A percentile compares a stretch with the other conserved stretches of the same genome.
Evolutionary conservation across 2,113 vertebrate genomes (phyloP).

Genomic region (Chaenogobius annularis): DNA sequence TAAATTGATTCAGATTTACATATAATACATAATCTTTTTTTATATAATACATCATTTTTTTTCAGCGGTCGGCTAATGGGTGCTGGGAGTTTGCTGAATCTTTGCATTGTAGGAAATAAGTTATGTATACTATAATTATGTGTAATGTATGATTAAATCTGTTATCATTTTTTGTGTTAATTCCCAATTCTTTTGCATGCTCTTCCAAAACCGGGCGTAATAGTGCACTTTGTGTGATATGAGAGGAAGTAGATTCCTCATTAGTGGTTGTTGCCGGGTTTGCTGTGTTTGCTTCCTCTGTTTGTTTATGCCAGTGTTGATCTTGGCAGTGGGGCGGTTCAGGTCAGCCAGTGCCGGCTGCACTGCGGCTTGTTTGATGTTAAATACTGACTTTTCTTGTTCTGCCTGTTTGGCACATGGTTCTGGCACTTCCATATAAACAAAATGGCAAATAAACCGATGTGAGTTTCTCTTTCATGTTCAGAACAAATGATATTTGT

Average conservation of each 20-base stretch:
- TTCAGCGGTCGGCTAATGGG: too few relatives aligned
- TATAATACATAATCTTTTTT: too few relatives aligned
- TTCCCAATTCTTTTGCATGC: not conserved
- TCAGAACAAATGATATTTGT: conserved; percentile 6
- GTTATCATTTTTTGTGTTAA: not conserved
- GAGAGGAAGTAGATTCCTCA: not conserved
- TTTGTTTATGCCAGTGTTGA: conserved; percentile 9
- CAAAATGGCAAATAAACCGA: not conserved
- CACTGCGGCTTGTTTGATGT: conserved; percentile 24
- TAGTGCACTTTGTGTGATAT: not conserved
- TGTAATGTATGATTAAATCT: not conserved
- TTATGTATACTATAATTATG: too few relatives aligned
- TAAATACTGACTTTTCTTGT: conserved; percentile 10
- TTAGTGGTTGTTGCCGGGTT: not conserved
- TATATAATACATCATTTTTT: too few relatives aligned
- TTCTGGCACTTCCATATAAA: conserved; percentile 6
- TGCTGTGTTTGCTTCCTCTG: conserved; percentile 5
- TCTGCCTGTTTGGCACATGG: not conserved
- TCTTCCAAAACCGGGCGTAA: not conserved
- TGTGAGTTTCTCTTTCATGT: not conserved
- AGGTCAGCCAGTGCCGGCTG: conserved; percentile 6
- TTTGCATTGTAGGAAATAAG: not conserved
- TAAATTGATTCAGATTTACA: not conserved
- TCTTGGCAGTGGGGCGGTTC: not conserved
- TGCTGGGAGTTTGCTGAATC: not conserved